Evolutionary conservation across 2,888 invertebrate genomes (phyloP).

Genomic region (Chymomyza caudatula): DNA sequence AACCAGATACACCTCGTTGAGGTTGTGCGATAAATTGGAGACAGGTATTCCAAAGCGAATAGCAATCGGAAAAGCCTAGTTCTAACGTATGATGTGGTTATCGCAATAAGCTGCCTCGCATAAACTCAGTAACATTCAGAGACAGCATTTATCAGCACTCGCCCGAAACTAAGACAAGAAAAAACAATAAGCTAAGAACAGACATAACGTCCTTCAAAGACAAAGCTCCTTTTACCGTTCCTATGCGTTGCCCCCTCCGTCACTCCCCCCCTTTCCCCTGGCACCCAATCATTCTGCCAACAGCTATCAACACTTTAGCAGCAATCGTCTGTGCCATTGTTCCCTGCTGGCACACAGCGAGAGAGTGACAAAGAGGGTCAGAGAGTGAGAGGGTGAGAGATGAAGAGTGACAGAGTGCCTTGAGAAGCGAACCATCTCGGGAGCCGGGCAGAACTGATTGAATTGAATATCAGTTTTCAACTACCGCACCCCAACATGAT

Average conservation of each 20-base stretch:
- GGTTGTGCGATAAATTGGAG: too few species aligned
- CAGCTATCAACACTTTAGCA: neutral
- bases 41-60: too few species aligned
- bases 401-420: neutral
- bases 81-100: too few species aligned
- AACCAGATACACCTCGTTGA: too few species aligned
- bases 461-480: slow-evolving; percentile 70
- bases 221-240: neutral
- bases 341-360: neutral
- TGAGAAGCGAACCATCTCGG: neutral
- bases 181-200: neutral
- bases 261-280: neutral
- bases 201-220: neutral
- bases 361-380: neutral
- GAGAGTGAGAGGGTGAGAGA: neutral
- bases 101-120: neutral
- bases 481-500: slow-evolving; percentile 18
- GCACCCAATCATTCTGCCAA: neutral
- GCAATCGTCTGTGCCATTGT: neutral
- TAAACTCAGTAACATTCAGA: neutral
- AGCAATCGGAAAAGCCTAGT: too few species aligned
- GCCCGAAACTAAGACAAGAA: neutral
- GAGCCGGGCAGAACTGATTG: slow-evolving; percentile 54
- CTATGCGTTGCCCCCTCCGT: neutral
- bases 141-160: neutral